Evolutionary conservation across 2,113 vertebrate genomes (phyloP), one percentile per base, ranked within the genome.

Genomic region (Anseranas semipalmata): DNA sequence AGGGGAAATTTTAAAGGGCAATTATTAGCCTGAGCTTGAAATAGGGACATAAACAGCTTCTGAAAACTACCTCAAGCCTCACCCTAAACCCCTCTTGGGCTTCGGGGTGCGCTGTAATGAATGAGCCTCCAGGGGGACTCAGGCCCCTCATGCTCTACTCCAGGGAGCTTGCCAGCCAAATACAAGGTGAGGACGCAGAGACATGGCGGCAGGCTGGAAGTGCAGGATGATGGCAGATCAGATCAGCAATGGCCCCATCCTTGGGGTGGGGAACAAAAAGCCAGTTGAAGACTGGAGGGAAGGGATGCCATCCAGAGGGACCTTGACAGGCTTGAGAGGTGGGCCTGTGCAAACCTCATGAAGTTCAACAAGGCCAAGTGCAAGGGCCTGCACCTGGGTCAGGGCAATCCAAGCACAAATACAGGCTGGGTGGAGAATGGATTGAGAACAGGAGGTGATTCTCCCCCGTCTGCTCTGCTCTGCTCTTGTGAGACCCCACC

Each of bases 1-100:
- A 72, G 45, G 33, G 37, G 19, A 32, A 67, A 60, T 85, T 85
- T 65, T 70, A 74, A 89, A 85, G 35, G 56, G 32, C 19, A 37
- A n/a, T 95, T 58, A 79, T 46, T 46, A 83, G 30, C 35, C 60
- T 82, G 45, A 70, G 66, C 72, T 88, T 87, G 84, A 85, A 77
- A 66, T 6, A 37, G 13, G 35, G 55, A 30, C 1, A 0, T 55
- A 60, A 73, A 74, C 45, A 82, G 41, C 35, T 88, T 82, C 20
- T n/a, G 60, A 78, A 88, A 88, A 37, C 28, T 74, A 59, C 48
- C 43, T 58, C 22, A 55, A 68, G 66, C 59, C 48, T 72, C 39
- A 77, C n/a, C n/a, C n/a, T n/a, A n/a, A n/a, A n/a, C n/a, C n/a
- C 53, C 25, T 62, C 55, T 24, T 55, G 55, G 32, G 32, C 68